Base-by-base conservation (phyloP, 23 tunicate species). In the Halocynthia aurantium region DNA sequence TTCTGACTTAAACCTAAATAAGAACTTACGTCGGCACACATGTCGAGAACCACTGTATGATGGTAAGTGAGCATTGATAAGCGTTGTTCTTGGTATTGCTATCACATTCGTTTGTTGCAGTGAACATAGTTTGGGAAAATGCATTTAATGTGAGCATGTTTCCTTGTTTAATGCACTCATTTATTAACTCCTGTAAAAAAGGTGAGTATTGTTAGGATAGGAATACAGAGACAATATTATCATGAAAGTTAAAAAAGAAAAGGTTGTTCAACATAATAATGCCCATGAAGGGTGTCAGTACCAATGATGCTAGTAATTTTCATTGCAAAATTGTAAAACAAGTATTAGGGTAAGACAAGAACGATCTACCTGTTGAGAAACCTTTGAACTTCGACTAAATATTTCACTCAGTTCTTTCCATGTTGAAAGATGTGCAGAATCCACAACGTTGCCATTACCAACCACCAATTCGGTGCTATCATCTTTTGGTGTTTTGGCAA, bases 331-430 rank as follows among this genome's bases (percentile, higher is more conserved):
- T 55, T 40, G 57, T 6, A 75, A 55, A 49, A 71, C 44, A 12
- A 11, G 72, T 11, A n/a, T 15, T 11, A 12, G 13, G 12, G 12
- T 17, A n/a, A 68, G 21, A 68, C 20, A 68, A 15, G 19, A 68
- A 68, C 2, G 72, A 15, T 15, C 15, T 17, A 75, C n/a, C 74
- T 10, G 68, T 69, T 85, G 73, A 85, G 84, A 65, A 51, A 64
- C 10, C 12, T 22, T 62, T 50, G 84, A 31, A 80, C 9, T 80
- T 52, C 81, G 80, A 64, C 65, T 80, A 81, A 8, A 80, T 64
- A 53, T 81, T 85, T 65, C 73, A 84, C 64, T 67, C 68, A 10
- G 80, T 78, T 57, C 71, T 51, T 44, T 78, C 89, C 8, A 82
- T 0, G 75, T 53, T 50, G 80, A 80, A 11, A 63, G 79, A 18